A percentile compares a stretch with the other conserved stretches of the same genome.
Conservation (phyloP, 2,888 invertebrate genomes). For the Flabesymbios commensalis region DNA sequence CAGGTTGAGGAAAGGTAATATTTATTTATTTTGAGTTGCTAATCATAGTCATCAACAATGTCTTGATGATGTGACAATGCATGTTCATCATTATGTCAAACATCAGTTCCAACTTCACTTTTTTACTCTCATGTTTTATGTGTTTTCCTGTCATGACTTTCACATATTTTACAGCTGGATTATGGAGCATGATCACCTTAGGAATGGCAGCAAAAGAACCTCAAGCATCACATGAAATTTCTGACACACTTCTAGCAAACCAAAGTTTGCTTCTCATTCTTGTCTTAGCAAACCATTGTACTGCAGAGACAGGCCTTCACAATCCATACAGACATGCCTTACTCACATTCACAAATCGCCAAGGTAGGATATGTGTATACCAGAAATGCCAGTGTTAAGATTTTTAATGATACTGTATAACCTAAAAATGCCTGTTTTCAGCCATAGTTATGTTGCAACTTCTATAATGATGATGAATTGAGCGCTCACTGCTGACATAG, state of each 20-base stretch:
- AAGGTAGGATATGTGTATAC: slow-evolving; percentile 66
- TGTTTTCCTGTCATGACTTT: not conserved
- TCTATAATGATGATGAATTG: too few species aligned
- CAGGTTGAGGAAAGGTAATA: too few species aligned
- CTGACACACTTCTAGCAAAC: slow-evolving; percentile 71
- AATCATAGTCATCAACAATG: too few species aligned
- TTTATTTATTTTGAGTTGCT: too few species aligned
- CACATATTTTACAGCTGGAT: slow-evolving; percentile 50
- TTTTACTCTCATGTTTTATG: too few species aligned
- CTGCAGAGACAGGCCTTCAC: slow-evolving; percentile 60
- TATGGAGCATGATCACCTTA: slow-evolving; percentile 63
- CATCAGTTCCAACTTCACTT: too few species aligned
- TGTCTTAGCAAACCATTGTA: slow-evolving; percentile 89
- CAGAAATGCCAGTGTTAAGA: not conserved
- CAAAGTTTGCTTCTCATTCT: slow-evolving; percentile 86
- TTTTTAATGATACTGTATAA: not conserved
- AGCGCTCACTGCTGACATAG: too few species aligned
- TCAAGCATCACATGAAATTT: slow-evolving; percentile 41
- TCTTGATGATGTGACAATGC: too few species aligned
- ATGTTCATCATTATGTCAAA: too few species aligned
- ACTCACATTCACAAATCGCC: slow-evolving; percentile 79
- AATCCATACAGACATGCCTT: slow-evolving; percentile 88
- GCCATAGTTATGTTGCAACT: too few species aligned
- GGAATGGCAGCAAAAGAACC: slow-evolving; percentile 50
- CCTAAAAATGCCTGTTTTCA: too few species aligned